phyloP scores from a whole-genome alignment of 2,113 vertebrate genomes.

The Puntigrus tetrazona region DNA sequence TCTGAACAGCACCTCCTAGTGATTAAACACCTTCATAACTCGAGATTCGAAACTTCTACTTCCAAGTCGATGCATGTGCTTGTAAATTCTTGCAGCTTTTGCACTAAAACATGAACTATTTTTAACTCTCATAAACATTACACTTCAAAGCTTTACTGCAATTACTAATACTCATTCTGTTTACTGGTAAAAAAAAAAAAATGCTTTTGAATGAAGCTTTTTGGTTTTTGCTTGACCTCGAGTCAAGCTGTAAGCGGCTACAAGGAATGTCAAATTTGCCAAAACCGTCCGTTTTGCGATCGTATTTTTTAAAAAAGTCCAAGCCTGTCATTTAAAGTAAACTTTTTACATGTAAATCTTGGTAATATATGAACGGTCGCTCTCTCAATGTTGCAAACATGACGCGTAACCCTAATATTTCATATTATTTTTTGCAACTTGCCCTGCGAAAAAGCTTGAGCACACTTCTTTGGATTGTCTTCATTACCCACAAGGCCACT shows the following conservation, averaged over 20 bases:
- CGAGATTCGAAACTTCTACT: background rate
- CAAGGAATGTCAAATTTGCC: background rate
- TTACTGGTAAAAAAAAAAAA: background rate
- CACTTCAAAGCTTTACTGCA: background rate
- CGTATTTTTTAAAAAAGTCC: background rate
- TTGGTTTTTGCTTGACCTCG: background rate
- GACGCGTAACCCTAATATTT: background rate
- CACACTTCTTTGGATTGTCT: background rate
- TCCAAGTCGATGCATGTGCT: background rate
- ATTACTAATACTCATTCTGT: background rate
- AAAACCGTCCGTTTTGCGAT: background rate
- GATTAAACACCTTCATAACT: conserved; percentile 21
- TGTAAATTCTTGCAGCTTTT: background rate
- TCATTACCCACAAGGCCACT: conserved; percentile 6
- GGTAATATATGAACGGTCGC: too few species aligned
- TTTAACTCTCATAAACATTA: background rate
- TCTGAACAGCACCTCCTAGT: conserved; percentile 52
- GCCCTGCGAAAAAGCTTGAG: background rate
- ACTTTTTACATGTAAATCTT: background rate
- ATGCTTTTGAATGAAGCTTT: background rate
- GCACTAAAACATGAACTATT: background rate
- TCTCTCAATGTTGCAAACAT: background rate
- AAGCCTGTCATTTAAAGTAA: background rate
- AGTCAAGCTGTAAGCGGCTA: conserved; percentile 6
- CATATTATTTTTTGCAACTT: background rate